Evolutionary conservation across 2,113 vertebrate species (phyloP).

Genomic region (Castor canadensis): DNA sequence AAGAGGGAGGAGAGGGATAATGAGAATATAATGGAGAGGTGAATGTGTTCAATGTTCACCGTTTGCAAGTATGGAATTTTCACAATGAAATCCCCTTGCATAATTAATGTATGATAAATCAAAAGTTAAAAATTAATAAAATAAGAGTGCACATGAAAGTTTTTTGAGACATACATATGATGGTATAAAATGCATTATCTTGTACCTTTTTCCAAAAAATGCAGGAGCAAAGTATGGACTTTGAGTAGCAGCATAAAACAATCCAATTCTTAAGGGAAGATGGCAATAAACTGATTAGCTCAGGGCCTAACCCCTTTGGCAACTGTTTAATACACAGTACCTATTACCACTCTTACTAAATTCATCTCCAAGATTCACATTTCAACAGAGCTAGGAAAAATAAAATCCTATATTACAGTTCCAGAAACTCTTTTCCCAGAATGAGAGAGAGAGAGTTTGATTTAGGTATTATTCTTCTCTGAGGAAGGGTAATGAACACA

Average conservation of each 20-base stretch:
- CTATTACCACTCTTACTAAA: background rate
- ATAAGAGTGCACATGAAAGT: background rate
- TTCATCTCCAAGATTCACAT: conserved; percentile 23
- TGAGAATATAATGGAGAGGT: too few species aligned
- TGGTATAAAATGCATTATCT: background rate
- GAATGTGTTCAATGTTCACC: too few species aligned
- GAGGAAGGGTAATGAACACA: conserved; percentile 51
- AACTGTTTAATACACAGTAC: background rate
- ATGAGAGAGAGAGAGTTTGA: background rate
- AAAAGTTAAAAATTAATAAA: too few species aligned
- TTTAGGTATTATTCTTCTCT: conserved; percentile 41
- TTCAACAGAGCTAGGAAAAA: conserved; percentile 25
- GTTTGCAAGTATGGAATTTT: too few species aligned
- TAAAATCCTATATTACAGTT: conserved; percentile 21
- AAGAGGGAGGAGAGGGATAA: too few species aligned
- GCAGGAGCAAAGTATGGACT: background rate
- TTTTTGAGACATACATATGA: background rate
- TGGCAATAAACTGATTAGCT: background rate
- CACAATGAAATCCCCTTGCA: too few species aligned
- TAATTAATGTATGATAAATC: too few species aligned
- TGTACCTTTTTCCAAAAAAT: background rate
- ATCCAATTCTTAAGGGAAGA: conserved; percentile 40
- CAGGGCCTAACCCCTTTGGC: background rate
- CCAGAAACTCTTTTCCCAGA: conserved; percentile 37
- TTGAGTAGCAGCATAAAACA: background rate